Evolutionary conservation across 2,113 vertebrate genomes (phyloP).

Genomic region (Laticauda laticaudata): DNA sequence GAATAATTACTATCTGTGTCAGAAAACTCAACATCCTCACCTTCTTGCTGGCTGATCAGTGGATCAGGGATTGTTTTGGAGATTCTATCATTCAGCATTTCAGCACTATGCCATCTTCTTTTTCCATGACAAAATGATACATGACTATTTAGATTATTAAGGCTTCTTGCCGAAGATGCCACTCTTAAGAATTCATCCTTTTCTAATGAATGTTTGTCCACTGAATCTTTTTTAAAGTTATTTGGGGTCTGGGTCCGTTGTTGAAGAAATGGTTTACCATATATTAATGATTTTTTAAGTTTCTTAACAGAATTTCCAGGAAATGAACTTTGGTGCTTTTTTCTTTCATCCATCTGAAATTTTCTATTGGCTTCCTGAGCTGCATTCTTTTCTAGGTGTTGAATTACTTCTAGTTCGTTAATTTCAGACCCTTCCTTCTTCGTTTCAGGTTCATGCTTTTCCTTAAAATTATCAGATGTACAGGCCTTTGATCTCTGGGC

Average conservation of each 20-base stretch:
- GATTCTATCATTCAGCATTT: conserved; percentile 68
- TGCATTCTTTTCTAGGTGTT: conserved; percentile 49
- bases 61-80: conserved; percentile 55
- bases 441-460: conserved; percentile 46
- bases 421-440: conserved; percentile 51
- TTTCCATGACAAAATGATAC: conserved; percentile 35
- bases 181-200: conserved; percentile 63
- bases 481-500: conserved; percentile 40
- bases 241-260: conserved; percentile 60
- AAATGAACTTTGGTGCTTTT: conserved; percentile 39
- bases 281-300: conserved; percentile 51
- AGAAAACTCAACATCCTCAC: conserved; percentile 71
- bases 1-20: conserved; percentile 90
- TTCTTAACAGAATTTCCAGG: conserved; percentile 48
- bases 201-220: conserved; percentile 55
- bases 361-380: conserved; percentile 54
- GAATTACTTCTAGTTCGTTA: conserved; percentile 53
- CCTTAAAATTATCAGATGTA: conserved; percentile 48
- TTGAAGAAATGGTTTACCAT: conserved; percentile 64
- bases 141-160: conserved; percentile 65
- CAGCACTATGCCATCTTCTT: conserved; percentile 79
- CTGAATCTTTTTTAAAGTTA: conserved; percentile 49
- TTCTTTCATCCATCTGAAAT: conserved; percentile 33
- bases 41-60: conserved; percentile 57
- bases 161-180: conserved; percentile 75